phyloP scores from a whole-genome alignment of 2,113 vertebrate species.

The Seriola aureovittata region DNA sequence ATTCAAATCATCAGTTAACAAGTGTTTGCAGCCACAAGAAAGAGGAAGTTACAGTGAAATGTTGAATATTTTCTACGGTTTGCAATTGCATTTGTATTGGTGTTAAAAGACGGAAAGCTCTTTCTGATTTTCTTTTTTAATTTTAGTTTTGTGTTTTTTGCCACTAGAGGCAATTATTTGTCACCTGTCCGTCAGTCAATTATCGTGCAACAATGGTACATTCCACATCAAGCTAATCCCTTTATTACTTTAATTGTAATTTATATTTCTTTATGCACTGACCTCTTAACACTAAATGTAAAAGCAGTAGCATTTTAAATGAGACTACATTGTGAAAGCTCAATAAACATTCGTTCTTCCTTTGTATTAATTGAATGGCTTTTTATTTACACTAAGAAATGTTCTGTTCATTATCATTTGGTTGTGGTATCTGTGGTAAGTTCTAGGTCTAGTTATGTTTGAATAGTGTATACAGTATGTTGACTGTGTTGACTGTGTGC shows the following conservation, averaged over 20 bases:
- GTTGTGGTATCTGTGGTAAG: background rate
- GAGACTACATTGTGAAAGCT: conserved; percentile 60
- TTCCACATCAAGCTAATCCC: conserved; percentile 45
- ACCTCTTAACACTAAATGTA: conserved; percentile 62
- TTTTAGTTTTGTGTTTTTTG: conserved; percentile 32
- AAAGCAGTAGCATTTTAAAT: conserved; percentile 60
- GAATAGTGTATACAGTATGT: background rate
- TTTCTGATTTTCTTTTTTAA: background rate
- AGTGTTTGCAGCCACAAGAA: background rate
- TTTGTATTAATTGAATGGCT: conserved; percentile 52
- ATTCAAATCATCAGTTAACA: too few relatives aligned
- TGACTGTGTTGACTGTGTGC: background rate
- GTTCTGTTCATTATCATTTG: background rate
- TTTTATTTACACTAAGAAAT: conserved; percentile 12
- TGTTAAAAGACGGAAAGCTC: conserved; percentile 24
- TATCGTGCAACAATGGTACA: conserved; percentile 49
- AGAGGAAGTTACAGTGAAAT: conserved; percentile 41
- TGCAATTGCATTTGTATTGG: conserved; percentile 34
- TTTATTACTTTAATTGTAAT: conserved; percentile 31
- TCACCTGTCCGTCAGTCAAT: conserved; percentile 1
- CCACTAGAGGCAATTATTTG: conserved; percentile 16
- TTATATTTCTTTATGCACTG: conserved; percentile 62
- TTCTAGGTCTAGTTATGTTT: background rate
- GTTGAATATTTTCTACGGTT: conserved; percentile 30
- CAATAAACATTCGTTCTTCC: conserved; percentile 75